These are phyloP conservation scores for Phylloscopus collybita DNA, from an alignment of 2,797 vertebrate genomes.

Conservation along the genomic window DNA sequence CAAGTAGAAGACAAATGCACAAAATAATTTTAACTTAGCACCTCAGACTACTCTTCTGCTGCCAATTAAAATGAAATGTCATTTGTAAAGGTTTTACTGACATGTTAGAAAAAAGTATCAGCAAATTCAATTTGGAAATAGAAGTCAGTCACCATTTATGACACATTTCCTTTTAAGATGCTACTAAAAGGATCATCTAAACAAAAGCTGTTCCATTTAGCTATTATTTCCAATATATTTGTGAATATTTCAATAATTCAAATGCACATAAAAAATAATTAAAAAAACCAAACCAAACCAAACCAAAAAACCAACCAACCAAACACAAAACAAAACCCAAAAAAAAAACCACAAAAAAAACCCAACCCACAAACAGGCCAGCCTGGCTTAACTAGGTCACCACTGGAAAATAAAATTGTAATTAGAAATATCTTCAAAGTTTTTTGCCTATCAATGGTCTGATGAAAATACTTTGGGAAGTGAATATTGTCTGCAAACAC, in stretches of 20 bases:
- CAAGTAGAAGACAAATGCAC: not conserved
- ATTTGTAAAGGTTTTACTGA: not conserved
- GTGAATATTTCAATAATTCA: not conserved
- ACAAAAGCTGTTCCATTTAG: not conserved
- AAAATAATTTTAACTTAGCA: not conserved
- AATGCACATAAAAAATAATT: not conserved
- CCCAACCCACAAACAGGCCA: not conserved
- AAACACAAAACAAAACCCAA: no score
- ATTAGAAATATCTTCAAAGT: not conserved
- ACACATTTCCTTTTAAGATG: not conserved
- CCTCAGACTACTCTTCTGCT: not conserved
- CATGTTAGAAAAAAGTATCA: not conserved
- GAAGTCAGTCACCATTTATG: not conserved
- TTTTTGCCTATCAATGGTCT: not conserved
- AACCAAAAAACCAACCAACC: no score
- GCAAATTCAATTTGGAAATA: not conserved
- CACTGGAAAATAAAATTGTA: not conserved
- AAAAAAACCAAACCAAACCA: no score
- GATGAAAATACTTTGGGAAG: not conserved
- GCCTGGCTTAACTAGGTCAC: not conserved
- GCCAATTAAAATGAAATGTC: not conserved
- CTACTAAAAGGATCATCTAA: not conserved
- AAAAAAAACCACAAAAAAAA: no score
- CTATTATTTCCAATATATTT: not conserved
- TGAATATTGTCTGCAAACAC: not conserved